A percentile compares a stretch with the other conserved stretches of the same genome.
phyloP scores from a whole-genome alignment of 35 echinoderm and acorn worm species.

The Patiria miniata region DNA sequence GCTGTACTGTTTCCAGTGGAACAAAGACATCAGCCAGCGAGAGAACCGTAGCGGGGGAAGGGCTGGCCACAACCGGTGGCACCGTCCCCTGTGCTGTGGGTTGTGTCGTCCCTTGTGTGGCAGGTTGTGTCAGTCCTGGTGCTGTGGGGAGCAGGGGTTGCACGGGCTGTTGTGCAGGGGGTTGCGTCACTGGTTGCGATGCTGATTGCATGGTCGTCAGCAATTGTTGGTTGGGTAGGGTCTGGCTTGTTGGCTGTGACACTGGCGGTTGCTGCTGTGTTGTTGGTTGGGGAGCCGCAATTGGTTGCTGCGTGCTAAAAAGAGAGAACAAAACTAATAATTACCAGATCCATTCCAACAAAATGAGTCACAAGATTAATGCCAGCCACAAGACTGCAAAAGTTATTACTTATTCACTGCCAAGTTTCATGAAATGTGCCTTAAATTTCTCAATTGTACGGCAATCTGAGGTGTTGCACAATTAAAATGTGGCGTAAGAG shows the following conservation, averaged over 20 bases:
- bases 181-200: neutral
- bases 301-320: too few species aligned
- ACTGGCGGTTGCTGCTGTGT: constrained; percentile 18
- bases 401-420: too few species aligned
- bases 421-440: too few species aligned
- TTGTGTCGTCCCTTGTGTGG: neutral
- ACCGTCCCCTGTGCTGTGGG: neutral
- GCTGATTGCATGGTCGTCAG: neutral
- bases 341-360: too few species aligned
- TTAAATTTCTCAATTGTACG: too few species aligned
- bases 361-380: too few species aligned
- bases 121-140: neutral
- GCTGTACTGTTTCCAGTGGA: constrained; percentile 77
- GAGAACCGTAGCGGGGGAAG: constrained; percentile 60
- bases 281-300: too few species aligned
- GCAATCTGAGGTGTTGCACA: too few species aligned
- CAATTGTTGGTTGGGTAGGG: neutral
- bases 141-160: neutral
- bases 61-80: neutral
- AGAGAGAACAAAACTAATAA: too few species aligned
- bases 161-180: constrained; percentile 3
- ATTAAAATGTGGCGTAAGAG: too few species aligned
- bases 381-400: too few species aligned
- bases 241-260: neutral
- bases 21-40: constrained; percentile 93